Evolutionary conservation across 2,113 vertebrate genomes (phyloP).

Genomic region (Oostethus manadensis): DNA sequence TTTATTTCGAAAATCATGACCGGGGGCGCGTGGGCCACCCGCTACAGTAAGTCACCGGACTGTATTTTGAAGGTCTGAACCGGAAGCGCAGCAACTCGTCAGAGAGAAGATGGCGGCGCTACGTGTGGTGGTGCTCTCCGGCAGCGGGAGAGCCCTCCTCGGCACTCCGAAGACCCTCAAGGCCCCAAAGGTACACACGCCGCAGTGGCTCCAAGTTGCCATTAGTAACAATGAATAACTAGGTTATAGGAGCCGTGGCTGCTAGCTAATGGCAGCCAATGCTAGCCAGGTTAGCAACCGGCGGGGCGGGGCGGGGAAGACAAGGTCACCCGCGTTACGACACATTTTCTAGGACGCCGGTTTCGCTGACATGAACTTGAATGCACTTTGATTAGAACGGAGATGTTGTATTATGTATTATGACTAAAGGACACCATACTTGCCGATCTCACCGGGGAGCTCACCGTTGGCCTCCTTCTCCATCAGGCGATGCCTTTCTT

Average conservation of each 20-base stretch:
- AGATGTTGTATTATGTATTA: background rate
- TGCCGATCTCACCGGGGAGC: background rate
- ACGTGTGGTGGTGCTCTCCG: conserved; percentile 57
- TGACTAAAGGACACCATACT: too few relatives aligned
- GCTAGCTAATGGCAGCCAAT: conserved; percentile 26
- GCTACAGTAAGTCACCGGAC: too few relatives aligned
- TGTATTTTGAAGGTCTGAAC: background rate
- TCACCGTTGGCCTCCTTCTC: background rate
- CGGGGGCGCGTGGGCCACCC: too few relatives aligned
- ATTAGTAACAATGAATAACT: fast-evolving
- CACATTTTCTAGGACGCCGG: too few relatives aligned
- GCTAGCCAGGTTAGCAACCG: conserved; percentile 21
- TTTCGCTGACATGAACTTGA: background rate
- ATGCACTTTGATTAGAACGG: too few relatives aligned
- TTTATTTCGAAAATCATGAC: background rate
- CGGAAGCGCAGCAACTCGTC: background rate
- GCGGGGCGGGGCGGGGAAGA: conserved; percentile 36
- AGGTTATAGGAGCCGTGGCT: too few relatives aligned
- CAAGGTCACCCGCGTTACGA: conserved; percentile 58
- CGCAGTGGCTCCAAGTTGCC: fast-evolving
- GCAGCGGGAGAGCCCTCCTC: conserved; percentile 66
- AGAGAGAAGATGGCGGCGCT: conserved; percentile 72
- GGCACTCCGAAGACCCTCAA: conserved; percentile 47
- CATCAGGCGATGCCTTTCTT: background rate
- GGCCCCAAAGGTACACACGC: conserved; percentile 55